Conservation (phyloP, 2,797 vertebrate species). For the Austrolebias charrua region DNA sequence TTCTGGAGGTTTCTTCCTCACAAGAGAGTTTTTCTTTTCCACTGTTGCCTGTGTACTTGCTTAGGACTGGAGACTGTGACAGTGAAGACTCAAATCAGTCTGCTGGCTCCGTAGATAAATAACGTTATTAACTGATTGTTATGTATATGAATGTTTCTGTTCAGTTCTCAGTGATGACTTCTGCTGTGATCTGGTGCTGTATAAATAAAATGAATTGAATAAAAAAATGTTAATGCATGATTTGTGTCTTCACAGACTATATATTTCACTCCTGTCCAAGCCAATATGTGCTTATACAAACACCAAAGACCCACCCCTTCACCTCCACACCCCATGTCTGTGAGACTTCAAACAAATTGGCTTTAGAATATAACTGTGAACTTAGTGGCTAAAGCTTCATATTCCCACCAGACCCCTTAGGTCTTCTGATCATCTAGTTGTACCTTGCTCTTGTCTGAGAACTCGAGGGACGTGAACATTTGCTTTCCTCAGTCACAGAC, state of each 20-base stretch:
- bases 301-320: background rate
- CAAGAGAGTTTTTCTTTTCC: too few relatives aligned
- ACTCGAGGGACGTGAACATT: background rate
- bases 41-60: too few relatives aligned
- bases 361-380: background rate
- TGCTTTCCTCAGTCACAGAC: background rate
- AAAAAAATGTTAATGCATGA: background rate
- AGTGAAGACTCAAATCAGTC: too few relatives aligned
- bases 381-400: background rate
- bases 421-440: conserved; percentile 3
- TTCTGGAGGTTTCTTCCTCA: too few relatives aligned
- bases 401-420: background rate
- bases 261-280: background rate
- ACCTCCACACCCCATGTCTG: background rate
- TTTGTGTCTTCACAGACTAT: background rate
- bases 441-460: background rate
- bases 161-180: too few relatives aligned
- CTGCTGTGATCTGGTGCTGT: too few relatives aligned
- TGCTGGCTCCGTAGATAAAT: too few relatives aligned
- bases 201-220: too few relatives aligned
- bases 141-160: too few relatives aligned
- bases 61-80: too few relatives aligned
- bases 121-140: too few relatives aligned
- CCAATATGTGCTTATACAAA: background rate
- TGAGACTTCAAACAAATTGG: background rate